A percentile compares a stretch with the other conserved stretches of the same genome.
phyloP scores from a whole-genome alignment of 2,888 invertebrate genomes.

The Cheilosia grossa region DNA sequence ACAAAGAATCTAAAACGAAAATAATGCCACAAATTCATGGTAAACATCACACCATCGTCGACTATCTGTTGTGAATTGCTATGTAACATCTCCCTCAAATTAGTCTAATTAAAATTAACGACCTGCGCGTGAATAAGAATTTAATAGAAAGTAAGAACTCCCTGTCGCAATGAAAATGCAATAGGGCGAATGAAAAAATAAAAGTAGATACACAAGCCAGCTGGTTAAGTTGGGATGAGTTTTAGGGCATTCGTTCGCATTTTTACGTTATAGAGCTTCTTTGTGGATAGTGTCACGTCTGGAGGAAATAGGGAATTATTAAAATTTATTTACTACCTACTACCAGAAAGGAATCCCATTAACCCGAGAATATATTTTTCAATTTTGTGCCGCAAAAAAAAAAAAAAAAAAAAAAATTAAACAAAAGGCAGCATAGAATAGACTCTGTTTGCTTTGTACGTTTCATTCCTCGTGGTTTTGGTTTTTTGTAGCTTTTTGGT shows the following conservation, averaged over 20 bases:
- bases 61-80: conserved; percentile 14
- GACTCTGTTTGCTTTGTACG: conserved; percentile 29
- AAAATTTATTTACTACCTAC: conserved; percentile 73
- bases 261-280: conserved; percentile 30
- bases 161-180: conserved; percentile 31
- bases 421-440: conserved; percentile 18
- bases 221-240: conserved; percentile 16
- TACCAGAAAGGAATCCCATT: conserved; percentile 71
- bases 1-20: conserved; percentile 12
- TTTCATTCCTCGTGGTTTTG: conserved; percentile 25
- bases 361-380: conserved; percentile 69
- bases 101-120: conserved; percentile 71
- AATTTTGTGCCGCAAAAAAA: conserved; percentile 46
- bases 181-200: not conserved
- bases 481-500: conserved; percentile 21
- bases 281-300: conserved; percentile 42
- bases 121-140: conserved; percentile 56
- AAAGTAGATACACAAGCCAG: conserved; percentile 28
- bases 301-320: conserved; percentile 65
- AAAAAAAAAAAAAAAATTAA: conserved; percentile 59
- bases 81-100: conserved; percentile 54
- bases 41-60: conserved; percentile 37
- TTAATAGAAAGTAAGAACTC: conserved; percentile 51
- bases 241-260: conserved; percentile 19
- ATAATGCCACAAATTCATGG: conserved; percentile 41